Percentiles rank a stretch among this genome's conserved stretches.
Evolutionary conservation across 2,797 vertebrate genomes (phyloP).

Genomic region (Mormyrops boulengeri): DNA sequence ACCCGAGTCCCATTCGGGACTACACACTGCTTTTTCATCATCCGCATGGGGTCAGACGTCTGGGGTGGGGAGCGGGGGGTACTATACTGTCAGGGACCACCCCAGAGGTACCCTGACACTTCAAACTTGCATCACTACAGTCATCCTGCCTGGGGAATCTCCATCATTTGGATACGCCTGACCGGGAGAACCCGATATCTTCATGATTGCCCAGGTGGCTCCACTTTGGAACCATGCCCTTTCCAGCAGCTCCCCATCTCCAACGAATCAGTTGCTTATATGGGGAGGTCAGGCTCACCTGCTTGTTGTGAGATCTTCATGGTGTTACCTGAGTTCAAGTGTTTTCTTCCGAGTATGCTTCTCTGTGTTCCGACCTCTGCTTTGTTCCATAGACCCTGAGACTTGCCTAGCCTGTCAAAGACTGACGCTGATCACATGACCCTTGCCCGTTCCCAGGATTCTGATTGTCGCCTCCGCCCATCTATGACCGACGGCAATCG

Average conservation of each 20-base stretch:
- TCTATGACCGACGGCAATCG: not conserved
- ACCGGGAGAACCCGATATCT: not conserved
- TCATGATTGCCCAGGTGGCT: not conserved
- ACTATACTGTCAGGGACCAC: not conserved
- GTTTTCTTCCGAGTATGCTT: too few relatives aligned
- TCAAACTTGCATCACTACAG: not conserved
- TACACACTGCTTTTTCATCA: not conserved
- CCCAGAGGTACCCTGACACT: too few relatives aligned
- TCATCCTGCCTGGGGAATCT: not conserved
- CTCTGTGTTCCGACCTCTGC: too few relatives aligned
- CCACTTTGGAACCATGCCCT: too few relatives aligned
- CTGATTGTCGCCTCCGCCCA: not conserved
- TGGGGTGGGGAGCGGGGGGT: not conserved
- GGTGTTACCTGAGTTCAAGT: too few relatives aligned
- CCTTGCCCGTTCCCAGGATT: not conserved
- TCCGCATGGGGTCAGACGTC: not conserved
- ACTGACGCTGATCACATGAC: not conserved
- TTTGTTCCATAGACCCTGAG: not conserved
- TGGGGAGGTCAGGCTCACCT: not conserved
- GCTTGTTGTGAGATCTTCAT: not conserved
- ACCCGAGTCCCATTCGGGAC: not conserved
- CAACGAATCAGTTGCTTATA: not conserved
- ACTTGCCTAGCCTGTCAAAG: not conserved
- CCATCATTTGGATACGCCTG: not conserved
- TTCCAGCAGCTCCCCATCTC: too few relatives aligned